phyloP scores from a whole-genome alignment of 2,797 vertebrate species.

The Enteromius unitaeniatus region DNA sequence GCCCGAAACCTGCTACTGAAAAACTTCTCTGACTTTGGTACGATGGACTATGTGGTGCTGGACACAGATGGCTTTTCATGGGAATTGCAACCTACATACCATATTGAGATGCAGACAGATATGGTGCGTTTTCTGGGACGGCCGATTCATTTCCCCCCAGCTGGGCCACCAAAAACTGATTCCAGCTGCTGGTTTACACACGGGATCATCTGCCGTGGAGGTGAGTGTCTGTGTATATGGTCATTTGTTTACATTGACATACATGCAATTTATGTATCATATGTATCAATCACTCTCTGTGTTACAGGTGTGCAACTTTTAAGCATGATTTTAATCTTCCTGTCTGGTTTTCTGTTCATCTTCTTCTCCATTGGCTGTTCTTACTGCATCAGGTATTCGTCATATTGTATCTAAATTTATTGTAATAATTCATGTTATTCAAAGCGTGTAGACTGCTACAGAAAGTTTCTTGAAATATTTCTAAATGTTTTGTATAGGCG shows the following conservation, averaged over 20 bases:
- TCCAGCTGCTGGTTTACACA: conserved; percentile 81
- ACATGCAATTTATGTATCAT: neutral
- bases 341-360: conserved; percentile 49
- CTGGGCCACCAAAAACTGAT: conserved; percentile 74
- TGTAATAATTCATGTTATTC: neutral
- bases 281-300: conserved; percentile 25
- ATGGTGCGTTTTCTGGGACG: conserved; percentile 76
- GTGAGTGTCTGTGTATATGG: conserved; percentile 63
- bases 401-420: neutral
- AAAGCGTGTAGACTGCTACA: neutral
- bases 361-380: conserved; percentile 48
- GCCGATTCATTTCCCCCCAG: conserved; percentile 78
- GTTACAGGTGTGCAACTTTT: conserved; percentile 62
- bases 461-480: neutral
- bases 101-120: conserved; percentile 76
- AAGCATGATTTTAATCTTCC: conserved; percentile 46
- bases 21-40: conserved; percentile 70
- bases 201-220: conserved; percentile 79
- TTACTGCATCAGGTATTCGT: conserved; percentile 66
- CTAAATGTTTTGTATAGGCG: conserved; percentile 67
- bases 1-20: conserved; percentile 73
- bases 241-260: neutral
- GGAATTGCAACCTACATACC: conserved; percentile 77
- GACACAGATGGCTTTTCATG: conserved; percentile 79
- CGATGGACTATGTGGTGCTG: conserved; percentile 79